These are phyloP conservation scores for Xanthia togata DNA, from an alignment of 2,888 invertebrate genomes.

Conservation along the genomic window DNA sequence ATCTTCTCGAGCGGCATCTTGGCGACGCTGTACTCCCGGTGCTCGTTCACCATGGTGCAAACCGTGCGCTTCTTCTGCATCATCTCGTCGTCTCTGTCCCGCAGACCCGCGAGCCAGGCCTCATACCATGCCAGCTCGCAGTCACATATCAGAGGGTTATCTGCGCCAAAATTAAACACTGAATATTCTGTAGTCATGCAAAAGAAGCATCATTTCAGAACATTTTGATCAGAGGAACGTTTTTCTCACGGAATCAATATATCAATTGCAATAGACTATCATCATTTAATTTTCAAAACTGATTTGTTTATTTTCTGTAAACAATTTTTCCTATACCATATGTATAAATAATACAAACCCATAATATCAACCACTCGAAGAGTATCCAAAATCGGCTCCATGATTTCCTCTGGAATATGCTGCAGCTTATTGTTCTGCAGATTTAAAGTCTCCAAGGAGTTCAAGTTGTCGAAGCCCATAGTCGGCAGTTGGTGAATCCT, in stretches of 20 bases:
- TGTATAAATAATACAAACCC: constrained; percentile 90
- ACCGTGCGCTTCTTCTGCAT: constrained; percentile 96
- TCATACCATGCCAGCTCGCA: constrained; percentile 97
- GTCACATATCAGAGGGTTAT: constrained; percentile 96
- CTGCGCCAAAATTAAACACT: constrained; percentile 84
- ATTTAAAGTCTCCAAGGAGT: constrained; percentile 96
- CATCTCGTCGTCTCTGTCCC: constrained; percentile 96
- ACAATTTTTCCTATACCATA: background rate
- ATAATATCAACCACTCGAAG: constrained; percentile 96
- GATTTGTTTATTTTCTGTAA: background rate
- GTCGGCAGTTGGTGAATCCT: constrained; percentile 96
- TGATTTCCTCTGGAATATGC: constrained; percentile 96
- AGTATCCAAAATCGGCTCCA: constrained; percentile 96
- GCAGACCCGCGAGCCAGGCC: constrained; percentile 94
- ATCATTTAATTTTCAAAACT: background rate
- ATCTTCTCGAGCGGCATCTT: constrained; percentile 95
- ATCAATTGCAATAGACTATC: background rate
- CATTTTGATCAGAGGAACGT: background rate
- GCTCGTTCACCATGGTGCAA: constrained; percentile 95
- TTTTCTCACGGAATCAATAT: background rate
- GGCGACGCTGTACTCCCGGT: constrained; percentile 95
- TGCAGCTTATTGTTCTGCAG: constrained; percentile 96
- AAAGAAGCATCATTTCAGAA: background rate
- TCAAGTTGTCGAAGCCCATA: constrained; percentile 96
- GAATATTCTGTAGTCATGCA: background rate